phyloP scores from a whole-genome alignment of 2,888 invertebrate species.

The Phortica magna region DNA sequence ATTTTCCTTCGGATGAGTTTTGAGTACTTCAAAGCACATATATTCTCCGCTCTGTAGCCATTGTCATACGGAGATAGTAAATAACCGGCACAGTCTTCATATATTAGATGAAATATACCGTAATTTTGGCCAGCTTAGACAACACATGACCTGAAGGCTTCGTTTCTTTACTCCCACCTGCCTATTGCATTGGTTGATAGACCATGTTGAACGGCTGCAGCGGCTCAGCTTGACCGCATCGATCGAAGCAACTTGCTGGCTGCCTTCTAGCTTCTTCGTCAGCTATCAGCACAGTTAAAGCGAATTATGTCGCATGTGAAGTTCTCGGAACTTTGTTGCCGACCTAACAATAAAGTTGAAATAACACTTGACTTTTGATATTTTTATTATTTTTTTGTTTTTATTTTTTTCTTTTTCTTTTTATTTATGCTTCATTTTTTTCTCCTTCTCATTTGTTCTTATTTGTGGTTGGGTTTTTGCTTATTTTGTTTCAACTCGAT shows the following conservation, averaged over 20 bases:
- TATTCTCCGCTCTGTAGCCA: too few relatives aligned
- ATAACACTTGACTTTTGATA: neutral
- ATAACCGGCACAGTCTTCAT: too few relatives aligned
- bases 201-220: neutral
- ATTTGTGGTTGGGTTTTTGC: conserved; percentile 4
- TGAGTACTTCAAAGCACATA: too few relatives aligned
- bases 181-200: neutral
- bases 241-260: neutral
- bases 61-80: too few relatives aligned
- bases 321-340: neutral
- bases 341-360: neutral
- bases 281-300: neutral
- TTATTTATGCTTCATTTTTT: conserved; percentile 13
- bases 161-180: neutral
- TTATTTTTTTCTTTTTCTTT: neutral
- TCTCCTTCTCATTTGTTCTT: conserved; percentile 8
- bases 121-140: too few relatives aligned
- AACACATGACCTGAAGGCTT: too few relatives aligned
- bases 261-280: neutral
- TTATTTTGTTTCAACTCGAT: conserved; percentile 32
- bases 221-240: neutral
- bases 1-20: too few relatives aligned
- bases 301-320: neutral
- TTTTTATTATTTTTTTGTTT: neutral
- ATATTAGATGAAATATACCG: too few relatives aligned